Evolutionary conservation across 2,888 invertebrate genomes (phyloP).

Genomic region (Phanerotoma sp.): DNA sequence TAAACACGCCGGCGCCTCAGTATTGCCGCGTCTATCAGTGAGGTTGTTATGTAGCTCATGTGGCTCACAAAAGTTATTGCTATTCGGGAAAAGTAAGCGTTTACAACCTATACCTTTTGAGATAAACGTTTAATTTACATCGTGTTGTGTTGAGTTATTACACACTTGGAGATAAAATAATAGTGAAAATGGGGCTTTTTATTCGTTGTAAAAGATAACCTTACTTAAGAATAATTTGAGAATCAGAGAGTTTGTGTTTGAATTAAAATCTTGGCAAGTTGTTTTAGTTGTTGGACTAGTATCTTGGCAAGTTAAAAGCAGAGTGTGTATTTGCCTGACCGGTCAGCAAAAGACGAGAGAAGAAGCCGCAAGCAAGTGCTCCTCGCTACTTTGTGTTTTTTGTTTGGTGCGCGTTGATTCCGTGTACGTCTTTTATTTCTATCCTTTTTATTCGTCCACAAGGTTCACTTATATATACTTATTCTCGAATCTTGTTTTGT

Average conservation of each 20-base stretch:
- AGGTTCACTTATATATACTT: conserved; percentile 1
- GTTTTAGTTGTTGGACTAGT: background rate
- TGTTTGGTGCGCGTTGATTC: conserved; percentile 4
- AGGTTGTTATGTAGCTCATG: conserved; percentile 28
- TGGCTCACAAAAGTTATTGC: background rate
- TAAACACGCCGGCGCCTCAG: conserved; percentile 56
- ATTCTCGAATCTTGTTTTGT: conserved; percentile 18
- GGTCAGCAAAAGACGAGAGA: conserved; percentile 17
- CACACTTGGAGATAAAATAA: background rate
- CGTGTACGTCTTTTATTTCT: conserved; percentile 22
- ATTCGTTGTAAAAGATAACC: conserved; percentile 16
- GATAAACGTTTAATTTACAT: conserved; percentile 3
- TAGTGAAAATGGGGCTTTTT: background rate
- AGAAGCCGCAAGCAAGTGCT: conserved; percentile 20
- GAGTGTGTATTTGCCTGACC: conserved; percentile 2
- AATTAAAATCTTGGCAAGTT: no score
- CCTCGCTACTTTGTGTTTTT: background rate
- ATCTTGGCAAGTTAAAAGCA: background rate
- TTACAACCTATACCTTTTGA: background rate
- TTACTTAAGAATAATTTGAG: background rate
- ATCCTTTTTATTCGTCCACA: conserved; percentile 22
- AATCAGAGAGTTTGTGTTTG: background rate
- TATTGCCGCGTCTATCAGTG: conserved; percentile 45
- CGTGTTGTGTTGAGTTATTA: background rate
- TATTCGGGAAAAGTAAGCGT: background rate